Conservation (phyloP, 2,888 invertebrate species). For the Thereva unica region DNA sequence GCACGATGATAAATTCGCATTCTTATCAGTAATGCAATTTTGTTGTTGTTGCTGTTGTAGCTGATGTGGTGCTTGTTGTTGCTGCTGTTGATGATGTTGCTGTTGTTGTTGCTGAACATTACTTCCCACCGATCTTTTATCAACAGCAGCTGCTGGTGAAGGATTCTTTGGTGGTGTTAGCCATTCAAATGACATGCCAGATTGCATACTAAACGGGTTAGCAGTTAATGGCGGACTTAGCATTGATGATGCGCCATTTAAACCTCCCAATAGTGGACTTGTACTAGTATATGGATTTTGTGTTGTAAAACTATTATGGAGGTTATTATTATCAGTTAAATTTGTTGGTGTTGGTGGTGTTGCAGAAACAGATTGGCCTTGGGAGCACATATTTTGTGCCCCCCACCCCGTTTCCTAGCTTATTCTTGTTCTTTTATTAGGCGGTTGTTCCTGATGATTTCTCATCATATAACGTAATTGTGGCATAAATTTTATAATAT, state of each 20-base stretch:
- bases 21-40: not conserved
- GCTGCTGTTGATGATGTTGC: not conserved
- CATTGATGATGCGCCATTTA: constrained; percentile 48
- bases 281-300: constrained; percentile 39
- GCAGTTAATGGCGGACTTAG: constrained; percentile 52
- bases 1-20: constrained; percentile 36
- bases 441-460: constrained; percentile 55
- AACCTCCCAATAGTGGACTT: constrained; percentile 1
- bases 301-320: constrained; percentile 43
- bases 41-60: not conserved
- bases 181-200: constrained; percentile 43
- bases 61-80: not conserved
- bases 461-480: constrained; percentile 84
- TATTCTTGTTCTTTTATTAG: constrained; percentile 56
- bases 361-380: constrained; percentile 44
- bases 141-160: constrained; percentile 11
- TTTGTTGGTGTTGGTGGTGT: constrained; percentile 47
- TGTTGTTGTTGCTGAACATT: too few relatives aligned
- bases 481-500: constrained; percentile 83
- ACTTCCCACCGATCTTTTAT: constrained; percentile 14
- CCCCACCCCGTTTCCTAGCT: constrained; percentile 61
- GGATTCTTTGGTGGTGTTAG: constrained; percentile 44
- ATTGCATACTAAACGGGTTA: constrained; percentile 42
- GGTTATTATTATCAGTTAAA: constrained; percentile 36
- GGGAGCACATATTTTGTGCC: constrained; percentile 56